Evolutionary conservation across 2,797 vertebrate species (phyloP).

Genomic region (Nothura maculosa): DNA sequence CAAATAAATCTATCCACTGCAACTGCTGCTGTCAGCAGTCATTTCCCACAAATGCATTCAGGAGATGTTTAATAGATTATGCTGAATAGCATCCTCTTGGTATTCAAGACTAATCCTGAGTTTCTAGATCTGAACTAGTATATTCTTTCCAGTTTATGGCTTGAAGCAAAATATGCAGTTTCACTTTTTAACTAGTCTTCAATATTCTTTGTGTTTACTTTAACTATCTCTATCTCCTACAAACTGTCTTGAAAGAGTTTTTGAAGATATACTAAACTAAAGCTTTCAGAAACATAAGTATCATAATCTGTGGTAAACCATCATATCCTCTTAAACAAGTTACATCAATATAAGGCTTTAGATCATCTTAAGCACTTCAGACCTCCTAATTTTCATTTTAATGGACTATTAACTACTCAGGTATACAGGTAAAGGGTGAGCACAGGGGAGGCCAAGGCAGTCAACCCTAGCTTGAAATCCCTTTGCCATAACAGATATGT

Average conservation of each 20-base stretch:
- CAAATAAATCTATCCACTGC: neutral
- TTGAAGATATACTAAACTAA: conserved; percentile 37
- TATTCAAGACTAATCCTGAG: neutral
- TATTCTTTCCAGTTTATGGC: neutral
- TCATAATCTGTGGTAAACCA: conserved; percentile 54
- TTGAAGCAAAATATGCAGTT: neutral
- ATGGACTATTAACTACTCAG: conserved; percentile 11
- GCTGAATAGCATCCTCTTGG: neutral
- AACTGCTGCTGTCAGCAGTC: neutral
- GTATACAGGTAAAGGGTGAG: neutral
- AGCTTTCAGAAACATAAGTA: conserved; percentile 2
- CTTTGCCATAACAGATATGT: neutral
- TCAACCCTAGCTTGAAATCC: neutral
- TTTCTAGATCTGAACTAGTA: neutral
- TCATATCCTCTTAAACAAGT: conserved; percentile 56
- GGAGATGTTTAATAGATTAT: neutral
- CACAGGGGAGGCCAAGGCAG: neutral
- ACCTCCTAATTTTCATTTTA: conserved; percentile 47
- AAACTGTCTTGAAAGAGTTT: neutral
- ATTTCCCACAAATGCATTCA: neutral
- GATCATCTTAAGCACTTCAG: conserved; percentile 41
- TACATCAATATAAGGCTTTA: conserved; percentile 45
- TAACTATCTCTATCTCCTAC: neutral
- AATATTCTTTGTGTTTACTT: neutral
- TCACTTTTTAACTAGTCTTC: neutral